Conservation (phyloP, 2,888 invertebrate species). For the Lasioglossum lativentre region DNA sequence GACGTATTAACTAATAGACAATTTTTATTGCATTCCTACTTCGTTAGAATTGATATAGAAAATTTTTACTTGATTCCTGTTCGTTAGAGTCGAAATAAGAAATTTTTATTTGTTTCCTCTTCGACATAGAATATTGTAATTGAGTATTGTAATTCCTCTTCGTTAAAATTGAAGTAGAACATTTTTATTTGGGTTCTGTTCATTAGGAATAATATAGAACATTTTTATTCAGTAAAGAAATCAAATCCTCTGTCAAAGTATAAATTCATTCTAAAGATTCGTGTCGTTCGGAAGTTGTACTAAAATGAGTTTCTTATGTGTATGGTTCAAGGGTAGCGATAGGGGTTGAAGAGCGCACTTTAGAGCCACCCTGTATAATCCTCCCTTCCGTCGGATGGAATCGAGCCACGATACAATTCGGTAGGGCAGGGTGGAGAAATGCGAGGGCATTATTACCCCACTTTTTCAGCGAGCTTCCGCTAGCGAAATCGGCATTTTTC, state of each 20-base stretch:
- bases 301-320: not conserved
- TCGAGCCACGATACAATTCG: not conserved
- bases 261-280: not conserved
- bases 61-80: not conserved
- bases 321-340: not conserved
- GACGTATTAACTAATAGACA: not conserved
- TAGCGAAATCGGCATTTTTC: slow-evolving; percentile 59
- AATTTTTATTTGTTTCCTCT: not conserved
- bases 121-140: not conserved
- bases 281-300: not conserved
- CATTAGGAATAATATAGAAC: not conserved
- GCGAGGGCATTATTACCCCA: slow-evolving; percentile 57
- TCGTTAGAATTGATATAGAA: not conserved
- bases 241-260: not conserved
- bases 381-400: not conserved
- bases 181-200: not conserved
- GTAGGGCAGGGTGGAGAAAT: not conserved
- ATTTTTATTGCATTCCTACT: not conserved
- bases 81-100: not conserved
- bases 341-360: not conserved
- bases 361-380: not conserved
- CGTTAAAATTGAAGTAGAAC: not conserved
- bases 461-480: slow-evolving; percentile 57
- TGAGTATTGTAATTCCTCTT: not conserved
- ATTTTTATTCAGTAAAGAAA: not conserved